Base-by-base conservation (phyloP, 2,113 vertebrate species). In the Elaphurus davidianus region DNA sequence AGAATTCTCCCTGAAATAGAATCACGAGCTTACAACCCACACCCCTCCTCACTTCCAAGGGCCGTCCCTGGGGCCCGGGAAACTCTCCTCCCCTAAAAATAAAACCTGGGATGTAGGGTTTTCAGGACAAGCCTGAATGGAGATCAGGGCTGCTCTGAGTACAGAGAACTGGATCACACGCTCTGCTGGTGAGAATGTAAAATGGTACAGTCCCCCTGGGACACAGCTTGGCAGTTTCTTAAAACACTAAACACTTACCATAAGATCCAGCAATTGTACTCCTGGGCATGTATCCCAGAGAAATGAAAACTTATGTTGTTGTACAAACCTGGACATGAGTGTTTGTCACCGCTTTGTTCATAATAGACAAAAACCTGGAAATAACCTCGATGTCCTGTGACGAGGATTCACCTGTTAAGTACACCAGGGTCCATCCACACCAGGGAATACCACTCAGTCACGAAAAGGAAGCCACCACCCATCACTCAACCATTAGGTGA, bases 261-360 rank as follows among this genome's bases (percentile, higher is more conserved):
- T 15, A 36, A 3, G 2, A 54, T 25, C 23, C 21, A 14, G 78
- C 86, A 25, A 45, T n/a, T 14, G 78, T 1, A 23, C 40, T 84
- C 78, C 85, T 36, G 85, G 84, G 93, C 43, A 50, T n/a, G 21
- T 30, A 57, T 30, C 83, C 78, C 55, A n/a, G 55, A 67, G 57
- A 57, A 74, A 78, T 3, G 76, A 23, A 33, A 28, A n/a, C 21
- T 5, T 40, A 40, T 6, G 89, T 78, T 12, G 43, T 5, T 15
- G 87, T n/a, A 28, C 21, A 60, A 23, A 28, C 67, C n/a, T 27
- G 71, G 28, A 10, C 13, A 3, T 3, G 5, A 11, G 64, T 28
- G 33, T 14, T n/a, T n/a, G 6, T 2, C 0, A 3, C 23, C 1
- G 16, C 19, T 21, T 59, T 21, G 2, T 6, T 33, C 3, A 0